phyloP scores from a whole-genome alignment of 2,797 vertebrate species.

The Rhynchotus rufescens region DNA sequence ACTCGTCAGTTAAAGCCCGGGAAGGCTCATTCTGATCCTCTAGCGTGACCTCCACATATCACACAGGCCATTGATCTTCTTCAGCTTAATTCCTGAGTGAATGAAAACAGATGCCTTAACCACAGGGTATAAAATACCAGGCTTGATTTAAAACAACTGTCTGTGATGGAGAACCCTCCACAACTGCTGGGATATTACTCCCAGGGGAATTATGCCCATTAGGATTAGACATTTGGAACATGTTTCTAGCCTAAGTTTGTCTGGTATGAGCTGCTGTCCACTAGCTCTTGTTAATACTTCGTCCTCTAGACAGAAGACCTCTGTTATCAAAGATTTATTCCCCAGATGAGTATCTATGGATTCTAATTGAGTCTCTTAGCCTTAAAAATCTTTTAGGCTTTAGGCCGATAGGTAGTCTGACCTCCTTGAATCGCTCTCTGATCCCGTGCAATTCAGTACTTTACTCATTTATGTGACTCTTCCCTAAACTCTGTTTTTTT shows the following conservation, averaged over 20 bases:
- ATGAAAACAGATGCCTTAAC: neutral
- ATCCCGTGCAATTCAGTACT: neutral
- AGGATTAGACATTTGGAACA: neutral
- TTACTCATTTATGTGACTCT: neutral
- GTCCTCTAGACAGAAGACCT: neutral
- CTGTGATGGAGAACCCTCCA: rapidly evolving
- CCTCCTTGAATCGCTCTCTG: neutral
- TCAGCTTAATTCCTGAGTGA: neutral
- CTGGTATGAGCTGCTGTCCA: neutral
- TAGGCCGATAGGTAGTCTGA: neutral
- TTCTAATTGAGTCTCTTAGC: neutral
- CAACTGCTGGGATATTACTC: neutral
- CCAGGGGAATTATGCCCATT: rapidly evolving
- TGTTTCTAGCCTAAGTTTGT: neutral
- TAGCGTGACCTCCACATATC: neutral
- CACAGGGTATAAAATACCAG: neutral
- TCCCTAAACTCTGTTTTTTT: neutral
- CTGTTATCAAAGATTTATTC: neutral
- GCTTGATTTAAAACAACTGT: neutral
- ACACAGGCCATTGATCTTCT: neutral
- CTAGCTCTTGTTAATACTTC: rapidly evolving
- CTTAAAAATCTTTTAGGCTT: neutral
- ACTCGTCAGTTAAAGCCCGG: neutral
- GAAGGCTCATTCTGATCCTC: neutral
- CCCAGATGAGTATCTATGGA: neutral